phyloP scores from a whole-genome alignment of 2,797 vertebrate species.

The Chromobotia macracanthus region DNA sequence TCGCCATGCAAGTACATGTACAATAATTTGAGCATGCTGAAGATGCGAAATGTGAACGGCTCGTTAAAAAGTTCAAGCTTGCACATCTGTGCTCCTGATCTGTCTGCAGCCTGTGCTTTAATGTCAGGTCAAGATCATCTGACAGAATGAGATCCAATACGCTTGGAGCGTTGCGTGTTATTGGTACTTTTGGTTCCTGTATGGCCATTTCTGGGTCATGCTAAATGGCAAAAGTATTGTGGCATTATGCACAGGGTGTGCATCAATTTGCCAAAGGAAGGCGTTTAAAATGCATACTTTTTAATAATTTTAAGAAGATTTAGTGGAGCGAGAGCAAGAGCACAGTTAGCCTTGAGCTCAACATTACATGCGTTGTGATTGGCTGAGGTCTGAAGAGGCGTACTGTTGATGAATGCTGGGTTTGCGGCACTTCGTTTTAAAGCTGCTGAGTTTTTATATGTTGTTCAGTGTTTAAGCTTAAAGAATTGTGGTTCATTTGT shows the following conservation, averaged over 20 bases:
- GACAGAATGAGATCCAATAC: not conserved
- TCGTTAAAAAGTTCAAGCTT: conserved; percentile 20
- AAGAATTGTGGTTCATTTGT: conserved; percentile 33
- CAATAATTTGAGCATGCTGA: too few species aligned
- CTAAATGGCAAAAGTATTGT: not conserved
- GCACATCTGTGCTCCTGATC: not conserved
- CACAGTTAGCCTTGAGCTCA: not conserved
- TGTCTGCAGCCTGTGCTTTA: not conserved
- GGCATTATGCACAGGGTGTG: not conserved
- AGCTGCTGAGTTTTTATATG: conserved; percentile 61
- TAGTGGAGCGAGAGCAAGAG: not conserved
- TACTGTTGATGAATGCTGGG: not conserved
- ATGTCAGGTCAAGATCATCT: conserved; percentile 13
- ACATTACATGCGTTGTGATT: not conserved
- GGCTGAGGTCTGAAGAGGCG: conserved; percentile 12
- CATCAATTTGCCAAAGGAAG: conserved; percentile 21
- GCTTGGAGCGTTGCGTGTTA: not conserved
- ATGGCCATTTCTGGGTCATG: not conserved
- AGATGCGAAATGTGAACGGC: too few species aligned
- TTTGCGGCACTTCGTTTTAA: too few species aligned
- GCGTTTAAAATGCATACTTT: not conserved
- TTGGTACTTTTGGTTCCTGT: not conserved
- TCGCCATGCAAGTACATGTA: too few species aligned
- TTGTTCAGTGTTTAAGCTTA: conserved; percentile 58
- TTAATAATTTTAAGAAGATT: not conserved